phyloP scores from a whole-genome alignment of 1,140 invertebrate species.

The Pachyrhynchus sulphureomaculatus region DNA sequence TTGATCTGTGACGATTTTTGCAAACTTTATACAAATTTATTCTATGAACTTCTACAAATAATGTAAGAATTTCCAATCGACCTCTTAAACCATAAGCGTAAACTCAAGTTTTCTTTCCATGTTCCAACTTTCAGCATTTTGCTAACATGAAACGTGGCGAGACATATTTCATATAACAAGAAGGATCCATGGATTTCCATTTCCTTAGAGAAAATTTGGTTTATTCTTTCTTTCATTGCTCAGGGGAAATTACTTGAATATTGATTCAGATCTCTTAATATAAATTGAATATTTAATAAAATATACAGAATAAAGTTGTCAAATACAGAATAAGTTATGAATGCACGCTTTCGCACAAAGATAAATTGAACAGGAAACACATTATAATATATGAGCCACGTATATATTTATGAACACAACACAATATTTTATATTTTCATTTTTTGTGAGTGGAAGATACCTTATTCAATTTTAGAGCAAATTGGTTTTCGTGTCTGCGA shows the following conservation, averaged over 20 bases:
- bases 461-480: no score
- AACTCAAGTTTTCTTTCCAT: not conserved
- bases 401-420: no score
- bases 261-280: slow-evolving; percentile 2
- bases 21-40: no score
- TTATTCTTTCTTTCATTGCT: slow-evolving; percentile 29
- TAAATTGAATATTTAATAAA: not conserved
- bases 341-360: not conserved
- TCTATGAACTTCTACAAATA: no score
- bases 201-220: slow-evolving; percentile 34
- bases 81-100: not conserved
- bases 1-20: no score
- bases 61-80: no score
- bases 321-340: not conserved
- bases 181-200: slow-evolving; percentile 31
- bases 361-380: slow-evolving; percentile 1
- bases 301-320: not conserved
- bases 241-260: slow-evolving; percentile 31
- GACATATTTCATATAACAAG: not conserved
- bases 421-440: no score
- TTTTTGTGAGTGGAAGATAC: no score
- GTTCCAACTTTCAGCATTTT: slow-evolving; percentile 2
- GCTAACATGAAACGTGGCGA: slow-evolving; percentile 6
- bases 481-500: no score
- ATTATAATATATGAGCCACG: no score